Evolutionary conservation across 2,888 invertebrate species (phyloP), one percentile per base, ranked within the genome.

Genomic region (Uropetala carovei): DNA sequence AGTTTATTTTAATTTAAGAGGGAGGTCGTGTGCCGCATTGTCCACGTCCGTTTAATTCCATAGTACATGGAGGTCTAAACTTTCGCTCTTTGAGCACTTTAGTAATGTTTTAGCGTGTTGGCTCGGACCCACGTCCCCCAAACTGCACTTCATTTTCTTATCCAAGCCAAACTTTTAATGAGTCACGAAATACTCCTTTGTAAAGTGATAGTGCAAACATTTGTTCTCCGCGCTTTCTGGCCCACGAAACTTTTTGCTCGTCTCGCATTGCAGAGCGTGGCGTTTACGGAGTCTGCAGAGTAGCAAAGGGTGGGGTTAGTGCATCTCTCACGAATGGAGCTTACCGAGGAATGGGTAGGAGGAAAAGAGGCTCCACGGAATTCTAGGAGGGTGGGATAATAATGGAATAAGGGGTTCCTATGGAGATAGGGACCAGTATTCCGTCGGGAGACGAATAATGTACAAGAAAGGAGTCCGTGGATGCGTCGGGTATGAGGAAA

Each of bases 391-490:
- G 75, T 11, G 75, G 27, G 22, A 22, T 75, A 89, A 89, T 89
- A 89, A 89, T 89, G 89, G 64, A 89, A 89, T 89, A 89, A 89
- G 89, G 75, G 68, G 75, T 11, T 27, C 9, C 75, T 75, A 75
- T 75, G 75, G 75, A 75, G 75, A 75, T 75, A 11, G 75, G 75
- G 68, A 18, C n/a, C 68, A 11, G 75, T 75, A 75, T 75, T 75
- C 75, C 75, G 27, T 75, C 75, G 75, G 75, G 75, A 75, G 75
- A 27, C 13, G 75, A 27, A 75, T 75, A 75, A 75, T 27, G 75
- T 27, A 27, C 22, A 7, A 22, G 75, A 60, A 60, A 60, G 60
- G 18, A 75, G 75, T 75, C 75, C 75, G 27, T 10, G 75, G 75
- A 75, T 75, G 75, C 75, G 27, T 75, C 75, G 22, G 75, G 75